Evolutionary conservation across 2,888 invertebrate genomes (phyloP), one percentile per base, ranked within the genome.

Genomic region (Apamea epomidion): DNA sequence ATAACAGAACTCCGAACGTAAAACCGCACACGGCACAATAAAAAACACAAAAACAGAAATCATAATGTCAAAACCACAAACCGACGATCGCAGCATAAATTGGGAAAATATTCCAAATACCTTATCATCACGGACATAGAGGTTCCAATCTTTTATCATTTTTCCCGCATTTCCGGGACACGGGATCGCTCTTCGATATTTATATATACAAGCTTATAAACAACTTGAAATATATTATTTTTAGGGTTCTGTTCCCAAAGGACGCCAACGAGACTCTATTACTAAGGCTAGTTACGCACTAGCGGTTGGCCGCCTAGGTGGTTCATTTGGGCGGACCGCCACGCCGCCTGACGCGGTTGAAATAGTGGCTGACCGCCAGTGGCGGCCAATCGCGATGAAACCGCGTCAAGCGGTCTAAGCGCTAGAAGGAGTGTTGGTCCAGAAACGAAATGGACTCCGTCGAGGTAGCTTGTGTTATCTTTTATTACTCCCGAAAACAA

Each of bases 61-160:
- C 82, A 71, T 74, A 60, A 87, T 65, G 76, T 73, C 84, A 80
- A 74, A 72, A 83, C 29, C 80, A 74, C 14, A 82, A 77, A 80
- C n/a, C 69, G 45, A 62, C n/a, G 29, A 76, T 72, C 18, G 25
- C 58, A n/a, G 42, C 29, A 67, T n/a, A 82, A 80, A 87, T 81
- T 79, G 76, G 78, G 77, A 75, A 87, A 88, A 83, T 82, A 82
- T 82, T 77, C 58, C 64, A 70, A 87, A 83, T 80, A 48, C 48
- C 37, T n/a, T 78, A 78, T 60, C 67, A 73, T 80, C 74, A 65
- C 54, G 48, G 51, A 54, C 74, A 80, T 85, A 73, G 75, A 51
- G 70, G 69, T 65, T 54, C 78, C 65, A 83, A 80, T 80, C 73
- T 87, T 78, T 89, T 82, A 87, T 81, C 72, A 75, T 89, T 82